Evolutionary conservation across 2,888 invertebrate species (phyloP).

Genomic region (Criorhina ranunculi): DNA sequence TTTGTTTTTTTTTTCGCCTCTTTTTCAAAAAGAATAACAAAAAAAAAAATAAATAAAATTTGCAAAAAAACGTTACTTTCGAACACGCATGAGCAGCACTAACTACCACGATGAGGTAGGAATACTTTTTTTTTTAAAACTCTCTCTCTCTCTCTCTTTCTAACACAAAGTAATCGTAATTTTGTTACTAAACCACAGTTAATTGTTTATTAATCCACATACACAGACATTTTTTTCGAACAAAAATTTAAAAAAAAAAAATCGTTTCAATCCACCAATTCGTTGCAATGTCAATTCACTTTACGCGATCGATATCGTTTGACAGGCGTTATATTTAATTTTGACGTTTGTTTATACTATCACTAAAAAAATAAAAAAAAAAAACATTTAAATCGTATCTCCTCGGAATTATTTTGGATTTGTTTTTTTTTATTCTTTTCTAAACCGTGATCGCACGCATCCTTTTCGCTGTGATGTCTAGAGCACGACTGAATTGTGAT

Average conservation of each 20-base stretch:
- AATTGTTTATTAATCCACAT: constrained; percentile 54
- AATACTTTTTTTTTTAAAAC: constrained; percentile 1
- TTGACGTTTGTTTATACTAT: constrained; percentile 59
- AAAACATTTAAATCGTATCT: constrained; percentile 3
- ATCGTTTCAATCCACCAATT: constrained; percentile 18
- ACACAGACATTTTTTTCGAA: constrained; percentile 15
- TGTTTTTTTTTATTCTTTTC: constrained; percentile 8
- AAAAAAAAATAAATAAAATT: constrained; percentile 7
- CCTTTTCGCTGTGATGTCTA: constrained; percentile 68
- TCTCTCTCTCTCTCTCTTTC: constrained; percentile 2
- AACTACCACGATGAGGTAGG: constrained; percentile 10
- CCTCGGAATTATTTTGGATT: not conserved
- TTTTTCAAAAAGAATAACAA: constrained; percentile 1
- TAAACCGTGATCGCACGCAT: constrained; percentile 62
- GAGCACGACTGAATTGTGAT: constrained; percentile 73
- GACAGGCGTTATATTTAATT: constrained; percentile 12
- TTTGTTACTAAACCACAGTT: constrained; percentile 40
- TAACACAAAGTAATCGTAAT: constrained; percentile 18
- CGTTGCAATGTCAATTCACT: constrained; percentile 30
- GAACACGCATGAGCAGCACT: constrained; percentile 56
- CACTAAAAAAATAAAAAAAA: constrained; percentile 29
- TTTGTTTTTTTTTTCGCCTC: constrained; percentile 3
- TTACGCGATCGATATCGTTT: constrained; percentile 14
- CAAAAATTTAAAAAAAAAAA: constrained; percentile 3
- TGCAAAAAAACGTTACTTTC: constrained; percentile 45